Evolutionary conservation across 2,888 invertebrate genomes (phyloP).

Genomic region (Hyposoter didymator): DNA sequence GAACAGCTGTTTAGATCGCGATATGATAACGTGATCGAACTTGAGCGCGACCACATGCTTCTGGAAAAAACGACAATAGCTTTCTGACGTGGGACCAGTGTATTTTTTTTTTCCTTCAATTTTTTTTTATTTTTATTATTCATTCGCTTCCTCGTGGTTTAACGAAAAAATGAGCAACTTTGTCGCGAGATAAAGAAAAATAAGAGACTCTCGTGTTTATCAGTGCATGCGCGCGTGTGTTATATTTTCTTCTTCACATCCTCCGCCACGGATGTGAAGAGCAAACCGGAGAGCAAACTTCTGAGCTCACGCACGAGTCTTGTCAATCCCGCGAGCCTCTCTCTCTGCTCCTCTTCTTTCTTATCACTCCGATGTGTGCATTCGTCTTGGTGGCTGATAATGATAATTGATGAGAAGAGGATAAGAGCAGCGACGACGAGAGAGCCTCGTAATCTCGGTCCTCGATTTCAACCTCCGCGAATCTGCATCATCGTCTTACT

Average conservation of each 20-base stretch:
- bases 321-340: background rate
- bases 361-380: constrained; percentile 17
- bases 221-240: constrained; percentile 27
- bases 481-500: constrained; percentile 6
- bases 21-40: background rate
- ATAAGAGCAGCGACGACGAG: constrained; percentile 30
- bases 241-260: too few species aligned
- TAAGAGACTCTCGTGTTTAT: constrained; percentile 12
- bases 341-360: too few species aligned
- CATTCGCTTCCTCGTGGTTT: background rate
- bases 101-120: background rate
- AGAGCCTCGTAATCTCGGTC: background rate
- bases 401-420: constrained; percentile 55
- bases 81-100: background rate
- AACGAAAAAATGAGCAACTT: background rate
- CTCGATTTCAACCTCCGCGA: background rate
- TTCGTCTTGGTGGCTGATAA: constrained; percentile 29
- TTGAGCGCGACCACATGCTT: background rate
- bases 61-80: background rate
- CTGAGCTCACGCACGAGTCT: background rate
- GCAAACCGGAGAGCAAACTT: background rate
- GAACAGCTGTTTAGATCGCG: background rate
- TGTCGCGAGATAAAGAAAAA: background rate
- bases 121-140: too few species aligned
- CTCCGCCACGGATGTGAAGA: constrained; percentile 36